Base-by-base conservation (phyloP, 2,888 invertebrate genomes). In the Drosophila antonietae region DNA sequence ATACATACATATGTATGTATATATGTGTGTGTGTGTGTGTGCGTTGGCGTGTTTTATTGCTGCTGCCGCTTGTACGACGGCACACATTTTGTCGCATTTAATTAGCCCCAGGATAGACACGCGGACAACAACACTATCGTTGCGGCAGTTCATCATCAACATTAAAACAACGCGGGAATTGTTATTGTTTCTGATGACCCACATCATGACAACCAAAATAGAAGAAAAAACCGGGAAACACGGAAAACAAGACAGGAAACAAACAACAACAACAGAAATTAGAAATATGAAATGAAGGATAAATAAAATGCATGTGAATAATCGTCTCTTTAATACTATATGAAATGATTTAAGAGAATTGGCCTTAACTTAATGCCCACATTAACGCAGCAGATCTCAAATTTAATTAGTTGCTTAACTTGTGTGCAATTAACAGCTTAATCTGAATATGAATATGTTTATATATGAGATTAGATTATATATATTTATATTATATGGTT, bases 51-150 rank as follows among this genome's bases (percentile, higher is more conserved):
- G 58, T 56, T 51, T 75, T 59, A 33, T 58, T 64, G 60, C 59
- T 55, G 52, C 37, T 28, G 53, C 56, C 55, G 57, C 63, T 65
- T 57, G 56, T 64, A 56, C n/a, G n/a, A n/a, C n/a, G 68, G 35
- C 61, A 47, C 62, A 63, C 67, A 75, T 78, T 75, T 76, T 78
- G 78, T 75, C 73, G 65, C 76, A 71, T 79, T 82, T 83, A 83
- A 83, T 84, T 84, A 82, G 75, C 58, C 82, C n/a, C n/a, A n/a
- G 68, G 80, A 80, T 78, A 78, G 71, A n/a, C 77, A 79, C 65
- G 81, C 79, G 79, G 79, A 73, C 83, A 67, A 46, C 41, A 58
- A 46, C 62, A 61, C 55, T 39, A 31, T 58, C 31, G 31, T 23
- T 43, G 39, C 33, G 18, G 43, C 18, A 67, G 74, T 74, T 78